These are phyloP conservation scores for Melanostigma gelatinosum DNA, from an alignment of 2,113 vertebrate species.

Conservation along the genomic window DNA sequence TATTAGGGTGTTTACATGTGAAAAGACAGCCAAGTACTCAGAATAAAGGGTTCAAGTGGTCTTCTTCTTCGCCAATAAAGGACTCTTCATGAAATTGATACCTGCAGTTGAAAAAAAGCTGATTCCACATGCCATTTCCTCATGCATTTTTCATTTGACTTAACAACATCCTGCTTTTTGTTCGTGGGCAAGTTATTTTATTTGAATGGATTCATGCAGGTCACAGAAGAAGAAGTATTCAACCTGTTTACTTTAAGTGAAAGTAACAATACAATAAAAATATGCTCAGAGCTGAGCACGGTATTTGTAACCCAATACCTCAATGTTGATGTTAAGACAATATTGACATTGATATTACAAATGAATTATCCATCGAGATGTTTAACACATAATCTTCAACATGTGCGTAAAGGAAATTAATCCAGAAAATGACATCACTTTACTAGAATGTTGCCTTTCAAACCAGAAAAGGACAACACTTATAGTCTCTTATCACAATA, in stretches of 20 bases:
- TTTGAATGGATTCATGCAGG: background rate
- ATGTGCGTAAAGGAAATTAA: background rate
- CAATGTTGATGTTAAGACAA: background rate
- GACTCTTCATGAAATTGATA: conserved; percentile 36
- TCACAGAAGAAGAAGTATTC: background rate
- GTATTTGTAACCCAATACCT: background rate
- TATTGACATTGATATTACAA: background rate
- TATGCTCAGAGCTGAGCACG: background rate
- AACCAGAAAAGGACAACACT: background rate
- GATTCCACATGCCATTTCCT: conserved; percentile 17
- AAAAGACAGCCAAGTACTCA: background rate
- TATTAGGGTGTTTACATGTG: background rate
- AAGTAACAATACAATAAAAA: background rate
- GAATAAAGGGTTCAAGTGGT: conserved; percentile 9
- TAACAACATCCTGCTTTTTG: conserved; percentile 14
- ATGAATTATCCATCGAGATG: background rate
- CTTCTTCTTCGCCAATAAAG: conserved; percentile 15
- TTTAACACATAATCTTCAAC: background rate
- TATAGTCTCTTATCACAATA: background rate
- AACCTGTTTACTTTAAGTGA: background rate
- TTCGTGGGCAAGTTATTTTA: background rate
- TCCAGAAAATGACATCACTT: too few species aligned
- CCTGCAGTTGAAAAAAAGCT: conserved; percentile 28
- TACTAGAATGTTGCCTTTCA: background rate
- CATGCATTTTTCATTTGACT: conserved; percentile 28